Evolutionary conservation across 2,888 invertebrate species (phyloP), one percentile per base, ranked within the genome.

Genomic region (Caenorhabditis doughertyi): DNA sequence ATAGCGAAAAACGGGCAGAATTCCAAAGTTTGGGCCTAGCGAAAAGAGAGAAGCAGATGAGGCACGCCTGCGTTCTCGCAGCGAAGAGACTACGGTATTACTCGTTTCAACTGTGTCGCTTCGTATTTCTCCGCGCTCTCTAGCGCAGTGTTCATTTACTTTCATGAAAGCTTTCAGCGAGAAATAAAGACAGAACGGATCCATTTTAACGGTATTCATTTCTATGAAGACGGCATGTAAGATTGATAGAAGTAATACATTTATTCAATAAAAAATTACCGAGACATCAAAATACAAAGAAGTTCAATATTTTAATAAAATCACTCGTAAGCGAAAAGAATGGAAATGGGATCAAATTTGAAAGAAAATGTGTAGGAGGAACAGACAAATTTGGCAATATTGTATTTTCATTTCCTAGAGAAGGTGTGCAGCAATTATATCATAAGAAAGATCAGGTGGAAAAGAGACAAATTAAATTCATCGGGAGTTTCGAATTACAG

Each of bases 241-340:
- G n/a, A n/a, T n/a, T n/a, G 47, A 18, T 5, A 18, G 51, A 51
- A 21, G 25, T 23, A 51, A 21, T 21, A 47, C n/a, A 11, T 67
- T 67, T 51, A 51, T 67, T 67, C 16, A 0, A 25, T 32, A 25
- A 25, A 44, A 2, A 7, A 3, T 68, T 53, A 55, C 68, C 44
- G 39, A 73, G 49, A 32, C 25, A 53, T 25, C 18, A 9, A 35
- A 62, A 44, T 29, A 64, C 32, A 47, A 11, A 55, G 23, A 32
- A 49, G 25, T 11, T 32, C 21, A 11, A 51, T 51, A 25, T 53
- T 62, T 9, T 4, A 55, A 27, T 55, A 18, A 51, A 23, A 56
- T 76, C 76, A 76, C 67, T 68, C 76, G 76, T 76, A 74, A 23
- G 65, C 56, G 27, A 67, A 58, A 55, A 62, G 32, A 67, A 67